These are phyloP conservation scores for Diceros bicornis DNA, from an alignment of 2,797 vertebrate genomes.

Conservation along the genomic window DNA sequence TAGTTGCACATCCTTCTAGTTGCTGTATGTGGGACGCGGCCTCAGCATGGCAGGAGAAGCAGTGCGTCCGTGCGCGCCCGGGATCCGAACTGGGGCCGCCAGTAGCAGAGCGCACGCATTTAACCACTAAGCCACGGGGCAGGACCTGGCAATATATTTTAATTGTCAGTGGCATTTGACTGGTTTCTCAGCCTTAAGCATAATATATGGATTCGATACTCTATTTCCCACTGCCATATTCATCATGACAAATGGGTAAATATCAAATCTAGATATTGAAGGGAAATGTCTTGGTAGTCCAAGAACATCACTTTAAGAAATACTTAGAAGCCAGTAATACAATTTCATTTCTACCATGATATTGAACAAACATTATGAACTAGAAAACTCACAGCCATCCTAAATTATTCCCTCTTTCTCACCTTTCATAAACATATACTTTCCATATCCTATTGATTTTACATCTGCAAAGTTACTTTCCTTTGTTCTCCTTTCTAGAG, in stretches of 20 bases:
- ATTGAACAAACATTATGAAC: neutral
- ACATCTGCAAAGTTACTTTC: neutral
- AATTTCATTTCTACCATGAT: neutral
- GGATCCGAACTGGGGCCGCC: too few species aligned
- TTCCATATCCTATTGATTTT: neutral
- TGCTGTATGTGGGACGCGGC: too few species aligned
- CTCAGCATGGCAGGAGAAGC: too few species aligned
- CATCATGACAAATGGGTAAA: neutral
- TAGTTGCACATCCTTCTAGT: too few species aligned
- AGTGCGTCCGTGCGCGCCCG: too few species aligned
- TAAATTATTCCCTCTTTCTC: neutral
- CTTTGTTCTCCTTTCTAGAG: neutral
- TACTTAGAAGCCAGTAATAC: neutral
- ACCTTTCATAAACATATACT: neutral
- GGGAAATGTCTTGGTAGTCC: neutral
- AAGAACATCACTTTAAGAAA: slow-evolving; percentile 6
- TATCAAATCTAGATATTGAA: neutral
- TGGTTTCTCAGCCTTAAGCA: neutral
- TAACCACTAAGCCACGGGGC: too few species aligned
- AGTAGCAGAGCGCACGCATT: too few species aligned
- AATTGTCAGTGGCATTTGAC: neutral
- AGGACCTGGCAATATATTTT: neutral
- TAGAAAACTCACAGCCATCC: neutral
- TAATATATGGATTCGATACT: neutral
- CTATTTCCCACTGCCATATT: neutral